Percentiles rank a stretch among this genome's conserved stretches.
Evolutionary conservation across 1,140 invertebrate species (phyloP).

Genomic region (Triops cancriformis): DNA sequence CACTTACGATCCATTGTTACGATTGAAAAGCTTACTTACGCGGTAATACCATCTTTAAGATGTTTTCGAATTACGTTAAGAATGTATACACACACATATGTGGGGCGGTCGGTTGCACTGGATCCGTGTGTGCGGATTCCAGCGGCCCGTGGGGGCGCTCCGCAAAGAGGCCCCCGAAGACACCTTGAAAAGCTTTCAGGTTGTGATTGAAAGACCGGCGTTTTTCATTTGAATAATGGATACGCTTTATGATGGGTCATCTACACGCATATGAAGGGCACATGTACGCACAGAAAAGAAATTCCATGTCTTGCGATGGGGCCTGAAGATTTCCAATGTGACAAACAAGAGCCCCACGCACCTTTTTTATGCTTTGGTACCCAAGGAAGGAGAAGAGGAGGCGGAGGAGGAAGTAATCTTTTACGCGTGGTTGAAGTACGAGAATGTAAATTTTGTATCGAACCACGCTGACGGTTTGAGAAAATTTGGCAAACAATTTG

Average conservation of each 20-base stretch:
- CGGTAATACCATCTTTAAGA: too few species aligned
- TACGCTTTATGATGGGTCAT: neutral
- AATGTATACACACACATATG: too few species aligned
- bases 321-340: neutral
- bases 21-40: neutral
- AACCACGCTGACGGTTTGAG: too few species aligned
- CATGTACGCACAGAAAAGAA: neutral
- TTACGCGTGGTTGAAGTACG: neutral
- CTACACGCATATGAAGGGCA: neutral
- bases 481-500: too few species aligned
- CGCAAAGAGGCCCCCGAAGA: neutral
- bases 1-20: neutral
- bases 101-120: too few species aligned
- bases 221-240: slow-evolving; percentile 6
- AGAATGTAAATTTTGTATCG: neutral
- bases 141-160: neutral
- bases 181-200: neutral
- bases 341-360: neutral
- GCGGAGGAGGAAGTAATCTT: neutral
- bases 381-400: neutral
- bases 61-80: too few species aligned
- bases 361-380: neutral
- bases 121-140: too few species aligned
- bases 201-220: neutral
- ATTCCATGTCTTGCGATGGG: neutral